These are phyloP conservation scores for Melieria picta DNA, from an alignment of 2,888 invertebrate genomes.

Conservation along the genomic window DNA sequence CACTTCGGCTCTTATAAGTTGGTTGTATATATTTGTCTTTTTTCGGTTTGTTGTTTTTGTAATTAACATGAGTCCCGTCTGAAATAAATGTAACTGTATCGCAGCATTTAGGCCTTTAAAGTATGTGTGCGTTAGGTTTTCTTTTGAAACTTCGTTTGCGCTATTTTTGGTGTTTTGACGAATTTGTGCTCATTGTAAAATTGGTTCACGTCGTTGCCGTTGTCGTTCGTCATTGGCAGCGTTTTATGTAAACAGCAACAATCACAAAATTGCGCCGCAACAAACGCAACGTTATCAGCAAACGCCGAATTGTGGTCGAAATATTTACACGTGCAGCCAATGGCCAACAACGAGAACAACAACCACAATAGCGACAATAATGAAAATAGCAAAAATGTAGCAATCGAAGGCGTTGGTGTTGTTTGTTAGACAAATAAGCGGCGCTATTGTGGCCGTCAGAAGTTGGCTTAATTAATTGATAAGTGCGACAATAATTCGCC, in stretches of 20 bases:
- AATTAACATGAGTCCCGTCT: too few relatives aligned
- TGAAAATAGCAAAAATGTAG: conserved; percentile 9
- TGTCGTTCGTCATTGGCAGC: conserved; percentile 16
- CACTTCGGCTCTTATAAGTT: too few relatives aligned
- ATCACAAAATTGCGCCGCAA: not conserved
- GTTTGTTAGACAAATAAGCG: not conserved
- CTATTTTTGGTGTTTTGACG: not conserved
- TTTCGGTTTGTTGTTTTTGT: too few relatives aligned
- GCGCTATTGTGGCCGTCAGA: too few relatives aligned
- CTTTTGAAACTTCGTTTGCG: conserved; percentile 12
- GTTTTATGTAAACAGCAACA: conserved; percentile 1
- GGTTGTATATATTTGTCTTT: too few relatives aligned
- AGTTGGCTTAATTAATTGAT: too few relatives aligned
- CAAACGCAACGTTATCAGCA: not conserved
- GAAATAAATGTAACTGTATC: too few relatives aligned
- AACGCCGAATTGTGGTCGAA: conserved; percentile 2
- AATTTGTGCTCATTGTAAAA: not conserved
- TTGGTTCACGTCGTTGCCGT: conserved; percentile 12
- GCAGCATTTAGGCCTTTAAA: too few relatives aligned
- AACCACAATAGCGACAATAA: conserved; percentile 3
- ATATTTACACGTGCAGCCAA: conserved; percentile 12
- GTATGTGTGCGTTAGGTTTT: not conserved
- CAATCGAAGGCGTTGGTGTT: conserved; percentile 16
- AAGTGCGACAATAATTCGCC: too few relatives aligned
- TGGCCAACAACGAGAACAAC: not conserved